Conservation (phyloP, 92 coral and sea anemone species). For the Epizoanthus stellaris region DNA sequence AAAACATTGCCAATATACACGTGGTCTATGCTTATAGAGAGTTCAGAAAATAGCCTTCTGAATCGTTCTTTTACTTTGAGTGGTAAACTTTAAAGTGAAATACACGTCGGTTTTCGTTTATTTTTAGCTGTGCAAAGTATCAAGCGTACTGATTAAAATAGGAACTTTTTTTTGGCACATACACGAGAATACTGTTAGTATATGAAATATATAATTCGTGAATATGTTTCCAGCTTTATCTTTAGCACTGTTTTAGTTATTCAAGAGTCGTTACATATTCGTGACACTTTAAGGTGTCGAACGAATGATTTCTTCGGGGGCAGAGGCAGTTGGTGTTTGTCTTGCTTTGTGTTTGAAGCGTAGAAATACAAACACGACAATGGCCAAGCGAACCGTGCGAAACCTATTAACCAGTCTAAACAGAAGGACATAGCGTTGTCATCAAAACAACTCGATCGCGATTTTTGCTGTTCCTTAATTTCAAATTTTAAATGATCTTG, state of each 20-base stretch:
- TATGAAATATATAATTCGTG: background rate
- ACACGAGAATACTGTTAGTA: background rate
- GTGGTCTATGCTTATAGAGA: no score
- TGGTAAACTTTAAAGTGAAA: background rate
- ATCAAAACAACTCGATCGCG: background rate
- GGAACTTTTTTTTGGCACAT: background rate
- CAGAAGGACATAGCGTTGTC: background rate
- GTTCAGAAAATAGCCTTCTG: no score
- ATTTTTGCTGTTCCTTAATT: background rate
- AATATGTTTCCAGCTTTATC: background rate
- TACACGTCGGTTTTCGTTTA: background rate
- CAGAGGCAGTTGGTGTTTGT: background rate
- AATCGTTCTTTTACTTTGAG: no score
- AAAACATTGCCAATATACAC: no score
- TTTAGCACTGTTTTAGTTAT: background rate
- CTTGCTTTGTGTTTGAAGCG: slow-evolving; percentile 1
- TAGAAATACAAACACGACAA: background rate
- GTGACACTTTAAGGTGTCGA: background rate
- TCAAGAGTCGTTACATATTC: background rate
- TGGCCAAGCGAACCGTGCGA: background rate
- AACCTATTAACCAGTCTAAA: background rate
- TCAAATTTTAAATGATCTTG: background rate
- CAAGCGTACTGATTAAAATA: background rate
- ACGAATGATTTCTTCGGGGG: background rate
- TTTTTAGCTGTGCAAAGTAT: background rate